A percentile compares a stretch with the other conserved stretches of the same genome.
These are phyloP conservation scores for Eubasilissa regina DNA, from an alignment of 1,140 invertebrate species.

Conservation along the genomic window DNA sequence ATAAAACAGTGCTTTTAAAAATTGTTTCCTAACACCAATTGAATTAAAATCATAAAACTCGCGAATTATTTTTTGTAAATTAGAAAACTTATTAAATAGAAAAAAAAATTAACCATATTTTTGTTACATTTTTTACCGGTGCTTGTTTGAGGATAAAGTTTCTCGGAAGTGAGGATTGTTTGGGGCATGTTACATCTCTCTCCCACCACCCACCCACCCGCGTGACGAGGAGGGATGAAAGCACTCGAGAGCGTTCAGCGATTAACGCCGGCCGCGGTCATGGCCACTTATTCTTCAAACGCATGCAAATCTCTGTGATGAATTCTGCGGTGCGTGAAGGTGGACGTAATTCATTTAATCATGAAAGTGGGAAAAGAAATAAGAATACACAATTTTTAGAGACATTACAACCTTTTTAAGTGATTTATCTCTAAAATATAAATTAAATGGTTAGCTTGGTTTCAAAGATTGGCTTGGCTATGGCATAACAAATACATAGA, in stretches of 20 bases:
- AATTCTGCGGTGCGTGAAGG: conserved; percentile 30
- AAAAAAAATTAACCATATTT: background rate
- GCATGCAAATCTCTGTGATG: conserved; percentile 29
- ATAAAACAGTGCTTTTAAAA: no score
- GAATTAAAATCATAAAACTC: no score
- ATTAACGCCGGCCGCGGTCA: background rate
- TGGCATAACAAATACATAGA: no score
- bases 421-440: background rate
- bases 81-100: no score
- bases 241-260: background rate
- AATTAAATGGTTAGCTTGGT: no score
- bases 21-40: no score
- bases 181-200: background rate
- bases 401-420: background rate
- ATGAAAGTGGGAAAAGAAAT: conserved; percentile 13
- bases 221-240: background rate
- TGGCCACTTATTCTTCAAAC: conserved; percentile 27
- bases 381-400: no score
- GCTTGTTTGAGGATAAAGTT: background rate
- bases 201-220: no score
- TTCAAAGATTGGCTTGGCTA: no score
- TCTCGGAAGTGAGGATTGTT: conserved; percentile 23
- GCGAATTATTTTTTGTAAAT: no score
- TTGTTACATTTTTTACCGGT: background rate
- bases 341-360: conserved; percentile 4